Conservation (phyloP, 2,113 vertebrate genomes). For the Protobothrops flavoviridis region DNA sequence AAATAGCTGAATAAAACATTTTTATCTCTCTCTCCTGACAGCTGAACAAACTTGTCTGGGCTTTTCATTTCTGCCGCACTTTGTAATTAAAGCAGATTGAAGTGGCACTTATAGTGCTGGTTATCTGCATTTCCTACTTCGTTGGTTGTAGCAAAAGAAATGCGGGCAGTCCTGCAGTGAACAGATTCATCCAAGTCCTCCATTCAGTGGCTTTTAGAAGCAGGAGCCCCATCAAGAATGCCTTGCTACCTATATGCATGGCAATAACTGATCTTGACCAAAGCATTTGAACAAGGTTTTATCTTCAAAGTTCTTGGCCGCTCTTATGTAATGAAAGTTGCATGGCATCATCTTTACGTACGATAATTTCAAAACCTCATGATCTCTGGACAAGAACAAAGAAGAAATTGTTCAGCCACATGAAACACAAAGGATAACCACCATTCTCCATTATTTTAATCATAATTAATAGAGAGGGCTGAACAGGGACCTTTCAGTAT, state of each 20-base stretch:
- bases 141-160: conserved; percentile 39
- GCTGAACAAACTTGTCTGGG: conserved; percentile 44
- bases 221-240: conserved; percentile 17
- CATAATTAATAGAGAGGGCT: conserved; percentile 38
- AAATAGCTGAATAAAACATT: conserved; percentile 36
- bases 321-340: conserved; percentile 37
- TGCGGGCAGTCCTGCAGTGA: not conserved
- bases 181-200: conserved; percentile 39
- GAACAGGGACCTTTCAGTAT: conserved; percentile 37
- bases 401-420: conserved; percentile 30
- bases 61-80: conserved; percentile 39
- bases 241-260: conserved; percentile 9
- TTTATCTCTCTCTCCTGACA: conserved; percentile 44
- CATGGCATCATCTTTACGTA: conserved; percentile 22
- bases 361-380: conserved; percentile 4
- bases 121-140: conserved; percentile 47
- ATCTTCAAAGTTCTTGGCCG: conserved; percentile 59
- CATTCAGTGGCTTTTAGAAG: conserved; percentile 37
- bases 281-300: conserved; percentile 43
- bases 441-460: conserved; percentile 4
- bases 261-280: conserved; percentile 28
- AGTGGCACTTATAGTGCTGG: conserved; percentile 28
- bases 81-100: conserved; percentile 48
- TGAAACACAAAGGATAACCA: conserved; percentile 3
- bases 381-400: conserved; percentile 11